Evolutionary conservation across 2,113 vertebrate species (phyloP), one percentile per base, ranked within the genome.

Genomic region (Synchiropus splendidus): DNA sequence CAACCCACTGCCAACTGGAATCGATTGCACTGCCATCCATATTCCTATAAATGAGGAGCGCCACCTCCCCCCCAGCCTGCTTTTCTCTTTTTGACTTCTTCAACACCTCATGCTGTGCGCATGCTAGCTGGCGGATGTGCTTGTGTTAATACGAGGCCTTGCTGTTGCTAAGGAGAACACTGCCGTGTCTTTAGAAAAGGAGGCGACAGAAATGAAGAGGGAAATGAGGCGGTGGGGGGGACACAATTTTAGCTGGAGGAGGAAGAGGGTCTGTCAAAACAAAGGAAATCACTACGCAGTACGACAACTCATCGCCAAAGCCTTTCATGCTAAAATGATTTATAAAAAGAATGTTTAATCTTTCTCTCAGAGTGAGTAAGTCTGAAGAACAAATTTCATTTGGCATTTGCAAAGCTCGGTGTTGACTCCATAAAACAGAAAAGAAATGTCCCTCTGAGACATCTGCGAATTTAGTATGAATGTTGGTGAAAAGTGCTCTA

Each of bases 161-260:
- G 45, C 79, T 82, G 80, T 84, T 83, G 79, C 82, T 78, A 76
- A 79, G 80, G 77, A 74, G 67, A 79, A 79, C 57, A 72, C 51
- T 61, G 54, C 49, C 35, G 39, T 63, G 62, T 30, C 50, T 63
- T 64, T 54, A 39, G 54, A 64, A 67, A 54, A 61, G 59, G 31
- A 48, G 54, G 49, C 42, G 1, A 21, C 45, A 46, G 58, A 64
- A 65, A 64, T 47, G 64, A 67, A 70, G 61, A 64, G 45, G 61
- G 60, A 72, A 76, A 70, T 64, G 68, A 74, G 61, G 56, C 58
- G 32, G 55, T 51, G 56, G 66, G 56, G 66, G 58, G 61, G 58
- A 72, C 58, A 51, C 31, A 69, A 54, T 42, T 65, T 64, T 58
- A 65, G 68, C 60, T 58, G 60, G 61, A 67, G 42, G 62, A 74